phyloP scores from a whole-genome alignment of 2,113 vertebrate species.

The Leiothrix lutea region DNA sequence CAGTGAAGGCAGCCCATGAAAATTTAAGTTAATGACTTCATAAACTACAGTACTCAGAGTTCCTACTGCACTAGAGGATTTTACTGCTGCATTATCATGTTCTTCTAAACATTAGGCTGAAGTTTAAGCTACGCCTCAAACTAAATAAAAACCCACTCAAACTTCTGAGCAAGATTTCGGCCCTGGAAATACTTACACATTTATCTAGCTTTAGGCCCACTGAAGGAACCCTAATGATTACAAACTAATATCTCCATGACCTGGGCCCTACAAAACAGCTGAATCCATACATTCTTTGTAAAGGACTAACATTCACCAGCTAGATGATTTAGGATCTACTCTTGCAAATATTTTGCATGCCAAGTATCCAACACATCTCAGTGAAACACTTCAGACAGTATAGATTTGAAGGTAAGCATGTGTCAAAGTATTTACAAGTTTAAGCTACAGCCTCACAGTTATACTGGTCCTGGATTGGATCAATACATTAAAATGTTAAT shows the following conservation, averaged over 20 bases:
- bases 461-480: background rate
- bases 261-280: background rate
- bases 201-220: background rate
- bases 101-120: background rate
- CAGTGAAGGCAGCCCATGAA: background rate
- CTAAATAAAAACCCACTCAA: background rate
- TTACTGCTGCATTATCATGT: background rate
- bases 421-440: background rate
- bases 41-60: background rate
- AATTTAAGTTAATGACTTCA: background rate
- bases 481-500: background rate
- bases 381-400: background rate
- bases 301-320: background rate
- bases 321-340: background rate
- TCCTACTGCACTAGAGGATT: background rate
- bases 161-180: background rate
- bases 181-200: background rate
- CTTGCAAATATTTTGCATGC: background rate
- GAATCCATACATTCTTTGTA: background rate
- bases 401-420: background rate
- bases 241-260: background rate
- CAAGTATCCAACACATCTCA: background rate
- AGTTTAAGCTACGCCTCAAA: background rate
- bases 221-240: background rate
- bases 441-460: background rate